phyloP scores from a whole-genome alignment of 2,113 vertebrate species.

The Cavia aperea region DNA sequence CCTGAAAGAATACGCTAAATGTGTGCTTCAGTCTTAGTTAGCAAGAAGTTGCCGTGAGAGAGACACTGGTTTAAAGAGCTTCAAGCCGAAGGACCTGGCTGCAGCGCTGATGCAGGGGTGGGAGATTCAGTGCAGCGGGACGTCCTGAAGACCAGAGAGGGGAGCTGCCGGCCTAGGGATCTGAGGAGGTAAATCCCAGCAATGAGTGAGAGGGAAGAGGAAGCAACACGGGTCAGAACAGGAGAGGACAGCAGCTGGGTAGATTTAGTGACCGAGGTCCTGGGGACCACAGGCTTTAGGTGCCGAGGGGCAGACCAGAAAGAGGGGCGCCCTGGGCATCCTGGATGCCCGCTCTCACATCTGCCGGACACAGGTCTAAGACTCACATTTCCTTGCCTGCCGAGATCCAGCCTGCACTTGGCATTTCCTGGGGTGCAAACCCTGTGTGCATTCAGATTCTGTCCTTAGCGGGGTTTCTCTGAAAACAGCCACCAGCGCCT shows the following conservation, averaged over 20 bases:
- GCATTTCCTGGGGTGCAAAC: conserved; percentile 55
- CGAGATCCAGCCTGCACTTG: conserved; percentile 29
- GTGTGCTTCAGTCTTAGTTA: not conserved
- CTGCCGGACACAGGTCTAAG: not conserved
- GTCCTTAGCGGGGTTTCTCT: conserved; percentile 57
- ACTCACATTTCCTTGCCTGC: conserved; percentile 37
- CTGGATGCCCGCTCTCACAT: not conserved
- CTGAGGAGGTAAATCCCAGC: not conserved
- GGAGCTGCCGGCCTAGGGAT: not conserved
- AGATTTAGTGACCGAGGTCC: not conserved
- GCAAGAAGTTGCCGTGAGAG: not conserved
- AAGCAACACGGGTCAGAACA: no score
- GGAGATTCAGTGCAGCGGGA: accelerated
- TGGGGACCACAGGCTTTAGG: accelerated
- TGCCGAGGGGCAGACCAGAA: accelerated
- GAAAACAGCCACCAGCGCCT: conserved; percentile 61
- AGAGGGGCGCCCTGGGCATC: not conserved
- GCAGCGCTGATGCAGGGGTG: no score
- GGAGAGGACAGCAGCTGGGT: not conserved
- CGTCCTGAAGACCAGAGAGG: not conserved
- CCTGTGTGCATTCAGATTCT: conserved; percentile 58
- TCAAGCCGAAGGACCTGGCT: not conserved
- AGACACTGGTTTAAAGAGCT: not conserved
- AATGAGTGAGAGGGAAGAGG: not conserved
- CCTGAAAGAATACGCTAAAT: not conserved